phyloP scores from a whole-genome alignment of 1,140 invertebrate species.

The Streblospio benedicti region DNA sequence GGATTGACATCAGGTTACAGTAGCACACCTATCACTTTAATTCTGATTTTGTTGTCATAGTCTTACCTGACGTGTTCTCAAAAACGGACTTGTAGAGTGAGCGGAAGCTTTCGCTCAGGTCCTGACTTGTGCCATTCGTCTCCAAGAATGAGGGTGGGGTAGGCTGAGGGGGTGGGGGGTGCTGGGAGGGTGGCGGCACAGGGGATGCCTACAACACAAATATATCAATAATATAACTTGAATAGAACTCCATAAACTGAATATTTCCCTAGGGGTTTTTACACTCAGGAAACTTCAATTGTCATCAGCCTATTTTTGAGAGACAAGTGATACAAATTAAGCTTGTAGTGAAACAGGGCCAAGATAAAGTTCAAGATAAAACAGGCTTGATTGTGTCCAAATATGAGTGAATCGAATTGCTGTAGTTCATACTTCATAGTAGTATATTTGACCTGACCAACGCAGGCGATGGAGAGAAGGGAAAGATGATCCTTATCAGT shows the following conservation, averaged over 20 bases:
- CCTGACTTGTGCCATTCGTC: slow-evolving; percentile 30
- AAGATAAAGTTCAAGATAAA: too few relatives aligned
- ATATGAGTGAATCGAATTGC: too few relatives aligned
- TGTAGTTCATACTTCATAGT: too few relatives aligned
- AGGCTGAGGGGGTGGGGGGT: background rate
- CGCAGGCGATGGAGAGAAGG: too few relatives aligned
- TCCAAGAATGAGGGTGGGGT: slow-evolving; percentile 25
- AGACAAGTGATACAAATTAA: too few relatives aligned
- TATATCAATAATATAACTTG: slow-evolving; percentile 4
- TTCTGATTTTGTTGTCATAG: too few relatives aligned
- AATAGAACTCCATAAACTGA: background rate
- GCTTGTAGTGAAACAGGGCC: too few relatives aligned
- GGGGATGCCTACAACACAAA: background rate
- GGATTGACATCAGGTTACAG: too few relatives aligned
- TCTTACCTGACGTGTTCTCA: slow-evolving; percentile 26
- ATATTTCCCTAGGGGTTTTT: background rate
- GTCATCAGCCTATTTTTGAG: background rate
- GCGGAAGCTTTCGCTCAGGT: slow-evolving; percentile 43
- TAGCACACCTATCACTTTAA: too few relatives aligned
- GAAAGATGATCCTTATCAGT: too few relatives aligned
- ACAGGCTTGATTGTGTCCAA: too few relatives aligned
- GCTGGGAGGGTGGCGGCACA: background rate
- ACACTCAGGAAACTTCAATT: background rate
- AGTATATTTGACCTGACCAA: too few relatives aligned
- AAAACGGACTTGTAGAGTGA: slow-evolving; percentile 43